Conservation (phyloP, 2,797 vertebrate species). For the Sorex maritimensis region DNA sequence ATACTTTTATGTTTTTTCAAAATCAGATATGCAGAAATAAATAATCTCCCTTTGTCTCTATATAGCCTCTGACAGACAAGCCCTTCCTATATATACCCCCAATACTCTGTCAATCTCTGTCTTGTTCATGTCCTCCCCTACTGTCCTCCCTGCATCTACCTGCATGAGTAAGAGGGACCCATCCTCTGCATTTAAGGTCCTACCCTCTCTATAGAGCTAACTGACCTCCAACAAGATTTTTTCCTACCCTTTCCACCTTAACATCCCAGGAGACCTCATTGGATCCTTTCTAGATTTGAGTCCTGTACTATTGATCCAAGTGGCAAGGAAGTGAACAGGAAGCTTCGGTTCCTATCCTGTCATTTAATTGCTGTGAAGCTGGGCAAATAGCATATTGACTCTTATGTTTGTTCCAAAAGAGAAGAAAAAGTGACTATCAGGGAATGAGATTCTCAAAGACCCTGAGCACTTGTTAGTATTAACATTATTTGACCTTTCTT, state of each 20-base stretch:
- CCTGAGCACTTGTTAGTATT: background rate
- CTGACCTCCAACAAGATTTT: background rate
- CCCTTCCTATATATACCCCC: background rate
- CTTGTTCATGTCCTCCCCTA: background rate
- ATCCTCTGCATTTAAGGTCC: background rate
- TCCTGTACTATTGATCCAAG: background rate
- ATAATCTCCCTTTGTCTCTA: background rate
- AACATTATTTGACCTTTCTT: constrained; percentile 28
- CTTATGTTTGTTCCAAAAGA: constrained; percentile 35
- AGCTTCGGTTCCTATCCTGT: background rate
- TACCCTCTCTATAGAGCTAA: background rate
- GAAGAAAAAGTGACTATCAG: background rate
- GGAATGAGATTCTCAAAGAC: constrained; percentile 30
- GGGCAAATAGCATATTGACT: background rate
- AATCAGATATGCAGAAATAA: background rate
- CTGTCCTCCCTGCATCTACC: background rate
- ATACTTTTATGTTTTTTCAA: no score
- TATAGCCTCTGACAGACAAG: background rate
- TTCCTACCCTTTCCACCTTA: background rate
- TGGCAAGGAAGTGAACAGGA: background rate
- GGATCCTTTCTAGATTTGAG: background rate
- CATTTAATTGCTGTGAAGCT: background rate
- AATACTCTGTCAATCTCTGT: background rate
- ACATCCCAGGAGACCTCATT: background rate
- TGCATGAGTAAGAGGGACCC: background rate